A percentile compares a stretch with the other conserved stretches of the same genome.
Evolutionary conservation across 2,888 invertebrate species (phyloP).

Genomic region (Temnothorax rugatulus): DNA sequence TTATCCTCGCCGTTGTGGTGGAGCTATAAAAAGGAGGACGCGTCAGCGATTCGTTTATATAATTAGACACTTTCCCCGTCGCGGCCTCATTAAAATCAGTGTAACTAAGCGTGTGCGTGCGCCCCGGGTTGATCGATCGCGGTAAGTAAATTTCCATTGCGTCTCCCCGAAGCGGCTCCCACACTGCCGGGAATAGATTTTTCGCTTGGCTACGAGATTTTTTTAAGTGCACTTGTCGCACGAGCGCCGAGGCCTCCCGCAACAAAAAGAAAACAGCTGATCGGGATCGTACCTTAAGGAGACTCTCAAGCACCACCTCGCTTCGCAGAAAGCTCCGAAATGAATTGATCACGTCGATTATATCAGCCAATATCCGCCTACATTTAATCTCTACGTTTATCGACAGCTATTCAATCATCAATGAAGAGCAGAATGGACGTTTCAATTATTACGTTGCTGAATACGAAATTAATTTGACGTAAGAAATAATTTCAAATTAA

Average conservation of each 20-base stretch:
- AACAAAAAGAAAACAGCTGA: constrained; percentile 50
- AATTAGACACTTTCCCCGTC: constrained; percentile 48
- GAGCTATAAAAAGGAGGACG: constrained; percentile 43
- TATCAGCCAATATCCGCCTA: background rate
- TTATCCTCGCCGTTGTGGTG: constrained; percentile 9
- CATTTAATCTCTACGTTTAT: constrained; percentile 6
- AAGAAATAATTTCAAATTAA: background rate
- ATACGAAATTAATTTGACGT: constrained; percentile 11
- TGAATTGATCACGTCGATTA: constrained; percentile 38
- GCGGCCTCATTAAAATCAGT: constrained; percentile 52
- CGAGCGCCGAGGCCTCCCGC: background rate
- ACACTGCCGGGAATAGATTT: constrained; percentile 36
- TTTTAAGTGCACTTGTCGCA: constrained; percentile 40
- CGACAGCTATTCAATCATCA: constrained; percentile 15
- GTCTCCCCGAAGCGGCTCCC: background rate
- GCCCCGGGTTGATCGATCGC: constrained; percentile 44
- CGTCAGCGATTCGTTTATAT: constrained; percentile 48
- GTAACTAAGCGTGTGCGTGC: constrained; percentile 38
- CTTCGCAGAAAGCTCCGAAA: background rate
- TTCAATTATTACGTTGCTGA: constrained; percentile 18
- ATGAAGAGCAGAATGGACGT: constrained; percentile 22
- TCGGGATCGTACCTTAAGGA: constrained; percentile 11
- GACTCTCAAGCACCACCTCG: background rate
- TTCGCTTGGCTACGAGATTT: constrained; percentile 38
- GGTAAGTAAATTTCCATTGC: constrained; percentile 47